phyloP scores from a whole-genome alignment of 2,113 vertebrate species.

The Mus spicilegus region DNA sequence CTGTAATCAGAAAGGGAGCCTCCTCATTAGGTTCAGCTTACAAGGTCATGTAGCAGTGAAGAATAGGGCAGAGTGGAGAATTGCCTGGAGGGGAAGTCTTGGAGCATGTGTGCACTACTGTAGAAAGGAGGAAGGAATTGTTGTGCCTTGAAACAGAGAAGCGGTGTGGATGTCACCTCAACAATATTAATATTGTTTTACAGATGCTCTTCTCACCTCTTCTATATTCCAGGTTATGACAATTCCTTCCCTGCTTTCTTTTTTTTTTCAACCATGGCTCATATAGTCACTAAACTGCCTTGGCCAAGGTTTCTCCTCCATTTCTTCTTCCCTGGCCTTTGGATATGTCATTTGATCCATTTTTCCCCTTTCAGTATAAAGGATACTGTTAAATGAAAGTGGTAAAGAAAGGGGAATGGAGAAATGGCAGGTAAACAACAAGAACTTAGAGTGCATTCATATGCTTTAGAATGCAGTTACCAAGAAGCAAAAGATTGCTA shows the following conservation, averaged over 20 bases:
- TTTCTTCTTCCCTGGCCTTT: not conserved
- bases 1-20: not conserved
- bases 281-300: not conserved
- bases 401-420: constrained; percentile 33
- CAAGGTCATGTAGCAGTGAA: not conserved
- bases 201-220: not conserved
- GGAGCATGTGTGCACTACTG: not conserved
- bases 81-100: not conserved
- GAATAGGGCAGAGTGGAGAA: not conserved
- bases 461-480: constrained; percentile 27
- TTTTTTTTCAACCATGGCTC: too few species aligned
- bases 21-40: not conserved
- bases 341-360: not conserved
- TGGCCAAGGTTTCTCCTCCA: not conserved
- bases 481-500: constrained; percentile 12
- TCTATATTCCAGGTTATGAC: not conserved
- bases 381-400: not conserved
- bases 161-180: not conserved
- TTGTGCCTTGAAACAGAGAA: constrained; percentile 15
- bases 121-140: not conserved
- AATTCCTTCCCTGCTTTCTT: not conserved
- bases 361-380: not conserved
- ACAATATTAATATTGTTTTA: not conserved
- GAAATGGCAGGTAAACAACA: constrained; percentile 48
- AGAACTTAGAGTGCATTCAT: not conserved